Conservation (phyloP, 2,888 invertebrate genomes). For the Oxycera nigricornis region DNA sequence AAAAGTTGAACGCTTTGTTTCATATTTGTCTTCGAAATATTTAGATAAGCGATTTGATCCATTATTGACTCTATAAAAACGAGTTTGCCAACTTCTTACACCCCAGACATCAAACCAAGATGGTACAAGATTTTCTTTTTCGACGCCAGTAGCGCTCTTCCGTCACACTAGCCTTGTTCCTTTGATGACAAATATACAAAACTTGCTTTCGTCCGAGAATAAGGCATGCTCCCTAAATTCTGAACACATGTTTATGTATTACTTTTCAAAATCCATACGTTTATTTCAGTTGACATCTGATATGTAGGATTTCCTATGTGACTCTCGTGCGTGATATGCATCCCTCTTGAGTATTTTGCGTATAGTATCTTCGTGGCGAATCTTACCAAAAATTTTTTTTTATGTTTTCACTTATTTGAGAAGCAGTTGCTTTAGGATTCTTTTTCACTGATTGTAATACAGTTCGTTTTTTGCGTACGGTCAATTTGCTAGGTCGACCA, state of each 20-base stretch:
- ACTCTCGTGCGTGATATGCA: not conserved
- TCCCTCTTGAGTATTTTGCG: not conserved
- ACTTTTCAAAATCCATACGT: not conserved
- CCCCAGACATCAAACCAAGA: too few species aligned
- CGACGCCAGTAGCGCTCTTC: not conserved
- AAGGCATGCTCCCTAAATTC: conserved; percentile 42
- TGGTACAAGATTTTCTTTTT: conserved; percentile 28
- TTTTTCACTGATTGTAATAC: too few species aligned
- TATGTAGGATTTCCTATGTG: not conserved
- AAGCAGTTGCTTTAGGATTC: not conserved
- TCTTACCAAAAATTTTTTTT: not conserved
- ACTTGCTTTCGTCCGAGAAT: conserved; percentile 41
- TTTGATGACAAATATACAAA: conserved; percentile 42
- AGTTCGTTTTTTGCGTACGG: too few species aligned
- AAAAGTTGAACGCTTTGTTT: not conserved
- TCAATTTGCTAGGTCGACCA: too few species aligned
- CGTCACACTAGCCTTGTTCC: conserved; percentile 34
- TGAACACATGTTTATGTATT: not conserved
- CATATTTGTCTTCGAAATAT: conserved; percentile 36
- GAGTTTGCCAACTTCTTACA: too few species aligned
- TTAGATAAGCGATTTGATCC: conserved; percentile 22
- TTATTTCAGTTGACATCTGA: not conserved
- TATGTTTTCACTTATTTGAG: too few species aligned
- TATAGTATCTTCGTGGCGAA: conserved; percentile 1
- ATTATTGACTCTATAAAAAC: conserved; percentile 37